phyloP scores from a whole-genome alignment of 2,797 vertebrate species.

The Phrynocephalus vlangalii region DNA sequence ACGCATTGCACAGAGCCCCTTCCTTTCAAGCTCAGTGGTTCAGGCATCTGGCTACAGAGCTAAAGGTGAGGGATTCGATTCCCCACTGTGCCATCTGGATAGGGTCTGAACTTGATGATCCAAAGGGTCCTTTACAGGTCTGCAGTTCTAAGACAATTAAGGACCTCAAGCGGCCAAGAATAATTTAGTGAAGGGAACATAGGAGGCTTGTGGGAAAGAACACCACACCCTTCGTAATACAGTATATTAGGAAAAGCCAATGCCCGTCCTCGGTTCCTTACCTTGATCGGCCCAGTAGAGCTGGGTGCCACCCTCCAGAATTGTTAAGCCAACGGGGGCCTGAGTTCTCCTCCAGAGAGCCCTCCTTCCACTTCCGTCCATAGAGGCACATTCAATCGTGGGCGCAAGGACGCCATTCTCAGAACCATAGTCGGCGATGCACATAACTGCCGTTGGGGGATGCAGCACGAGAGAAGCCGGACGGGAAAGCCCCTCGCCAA shows the following conservation, averaged over 20 bases:
- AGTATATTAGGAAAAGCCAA: neutral
- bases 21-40: too few relatives aligned
- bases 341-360: constrained; percentile 81
- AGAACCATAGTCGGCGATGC: constrained; percentile 78
- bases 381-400: constrained; percentile 83
- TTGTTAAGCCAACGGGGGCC: constrained; percentile 82
- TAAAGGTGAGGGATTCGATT: too few relatives aligned
- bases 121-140: too few relatives aligned
- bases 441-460: constrained; percentile 82
- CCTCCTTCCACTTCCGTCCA: constrained; percentile 84
- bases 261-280: constrained; percentile 62
- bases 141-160: too few relatives aligned
- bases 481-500: constrained; percentile 73
- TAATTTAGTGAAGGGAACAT: neutral
- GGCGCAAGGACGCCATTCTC: neutral
- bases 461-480: constrained; percentile 83
- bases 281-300: constrained; percentile 91
- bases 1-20: too few relatives aligned
- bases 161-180: neutral
- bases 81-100: too few relatives aligned
- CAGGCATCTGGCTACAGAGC: too few relatives aligned
- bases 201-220: neutral
- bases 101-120: too few relatives aligned
- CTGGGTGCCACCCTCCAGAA: constrained; percentile 76
- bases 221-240: too few relatives aligned